Percentiles rank a stretch among this genome's conserved stretches.
Evolutionary conservation across 2,113 vertebrate genomes (phyloP).

Genomic region (Recurvirostra avosetta): DNA sequence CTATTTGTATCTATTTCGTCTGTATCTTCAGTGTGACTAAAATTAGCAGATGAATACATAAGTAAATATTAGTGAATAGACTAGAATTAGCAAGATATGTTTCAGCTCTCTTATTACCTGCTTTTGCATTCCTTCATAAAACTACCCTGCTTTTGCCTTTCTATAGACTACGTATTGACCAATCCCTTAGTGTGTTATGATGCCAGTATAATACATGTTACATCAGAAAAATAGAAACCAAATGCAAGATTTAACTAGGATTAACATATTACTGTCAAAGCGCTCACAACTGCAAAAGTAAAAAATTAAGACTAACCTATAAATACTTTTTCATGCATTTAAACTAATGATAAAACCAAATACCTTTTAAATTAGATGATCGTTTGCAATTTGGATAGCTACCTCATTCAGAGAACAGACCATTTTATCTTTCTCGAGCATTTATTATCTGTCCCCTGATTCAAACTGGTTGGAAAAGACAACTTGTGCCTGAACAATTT

Average conservation of each 20-base stretch:
- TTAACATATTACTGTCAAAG: neutral
- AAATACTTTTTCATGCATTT: neutral
- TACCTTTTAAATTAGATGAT: neutral
- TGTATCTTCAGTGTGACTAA: neutral
- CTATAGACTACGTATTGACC: neutral
- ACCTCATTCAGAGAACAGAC: neutral
- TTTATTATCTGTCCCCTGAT: neutral
- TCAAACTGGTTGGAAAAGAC: neutral
- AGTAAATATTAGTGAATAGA: neutral
- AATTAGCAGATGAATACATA: neutral
- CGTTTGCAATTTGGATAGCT: neutral
- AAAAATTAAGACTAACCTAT: neutral
- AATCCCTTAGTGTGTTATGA: neutral
- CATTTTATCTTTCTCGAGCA: neutral
- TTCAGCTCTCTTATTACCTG: neutral
- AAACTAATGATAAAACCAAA: neutral
- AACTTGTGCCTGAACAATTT: neutral
- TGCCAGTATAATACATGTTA: neutral
- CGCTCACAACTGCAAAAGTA: neutral
- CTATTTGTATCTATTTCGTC: neutral
- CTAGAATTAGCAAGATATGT: neutral
- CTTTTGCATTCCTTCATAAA: neutral
- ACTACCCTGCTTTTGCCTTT: neutral
- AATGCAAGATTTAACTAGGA: neutral
- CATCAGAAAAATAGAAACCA: neutral